Evolutionary conservation across 2,797 vertebrate genomes (phyloP), one percentile per base, ranked within the genome.

Genomic region (Pampus argenteus): DNA sequence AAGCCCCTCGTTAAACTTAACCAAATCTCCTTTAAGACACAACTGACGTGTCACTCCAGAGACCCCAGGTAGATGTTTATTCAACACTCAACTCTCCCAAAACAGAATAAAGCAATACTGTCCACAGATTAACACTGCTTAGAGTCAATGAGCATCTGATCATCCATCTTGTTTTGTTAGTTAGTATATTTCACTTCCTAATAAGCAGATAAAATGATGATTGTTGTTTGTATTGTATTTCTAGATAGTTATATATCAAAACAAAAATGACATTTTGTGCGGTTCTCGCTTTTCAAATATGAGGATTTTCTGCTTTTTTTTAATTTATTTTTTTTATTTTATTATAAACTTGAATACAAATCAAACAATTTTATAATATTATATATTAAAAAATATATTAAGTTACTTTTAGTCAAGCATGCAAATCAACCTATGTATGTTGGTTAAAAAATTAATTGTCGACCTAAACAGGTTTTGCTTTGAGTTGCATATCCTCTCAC

Each of bases 1-100:
- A 82, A 84, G 68, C 65, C 70, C 63, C 78, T 81, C 80, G 75
- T 90, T 90, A 87, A 90, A 86, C 65, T 57, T 64, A 52, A 74
- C 81, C 79, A 74, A 71, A 84, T 71, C 38, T 79, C 57, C 67
- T 83, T 66, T 62, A 66, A 80, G 36, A 69, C 68, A 22, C 65
- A 56, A 56, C 58, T 45, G 78, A 82, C 70, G 13, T 42, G 61
- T 62, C 40, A 1, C 54, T 62, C 20, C 29, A 14, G 20, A 54
- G 56, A 45, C 44, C 48, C n/a, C 57, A 38, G 45, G 36, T 42
- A 28, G 15, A 74, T 1, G 51, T 31, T 15, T 45, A 20, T 31
- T 15, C 36, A 20, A 61, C 29, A 17, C 47, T 61, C 31, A 13
- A 1, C 31, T 60, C 36, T 10, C 22, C 3, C 17, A 31, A 20